These are phyloP conservation scores for Eupeodes latifasciatus DNA, from an alignment of 2,888 invertebrate species.

Conservation along the genomic window DNA sequence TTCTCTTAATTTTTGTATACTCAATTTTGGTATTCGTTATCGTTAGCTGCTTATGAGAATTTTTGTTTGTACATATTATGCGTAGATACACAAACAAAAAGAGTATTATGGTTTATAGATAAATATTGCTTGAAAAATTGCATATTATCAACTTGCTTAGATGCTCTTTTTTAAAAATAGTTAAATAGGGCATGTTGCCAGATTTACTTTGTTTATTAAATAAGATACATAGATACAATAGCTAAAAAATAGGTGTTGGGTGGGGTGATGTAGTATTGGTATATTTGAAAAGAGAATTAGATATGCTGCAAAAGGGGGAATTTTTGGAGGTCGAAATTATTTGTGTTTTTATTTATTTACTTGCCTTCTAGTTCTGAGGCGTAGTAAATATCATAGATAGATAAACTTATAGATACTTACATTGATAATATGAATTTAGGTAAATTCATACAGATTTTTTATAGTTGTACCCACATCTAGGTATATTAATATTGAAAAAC, in stretches of 20 bases:
- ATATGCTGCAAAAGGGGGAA: neutral
- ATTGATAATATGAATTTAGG: no score
- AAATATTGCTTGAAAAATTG: neutral
- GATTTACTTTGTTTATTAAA: conserved; percentile 41
- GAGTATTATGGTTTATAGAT: neutral
- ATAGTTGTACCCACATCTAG: no score
- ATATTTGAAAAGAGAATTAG: neutral
- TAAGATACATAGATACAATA: conserved; percentile 6
- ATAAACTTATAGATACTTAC: no score
- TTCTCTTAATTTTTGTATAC: neutral
- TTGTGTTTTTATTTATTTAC: conserved; percentile 41
- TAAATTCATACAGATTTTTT: no score
- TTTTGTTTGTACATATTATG: neutral
- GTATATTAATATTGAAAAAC: no score
- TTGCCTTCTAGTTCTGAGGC: neutral
- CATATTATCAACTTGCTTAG: neutral
- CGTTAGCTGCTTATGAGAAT: neutral
- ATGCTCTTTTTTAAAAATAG: neutral
- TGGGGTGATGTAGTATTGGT: neutral
- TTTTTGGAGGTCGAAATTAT: conserved; percentile 61
- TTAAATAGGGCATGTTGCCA: conserved; percentile 47
- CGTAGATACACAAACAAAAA: neutral
- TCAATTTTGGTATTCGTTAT: neutral
- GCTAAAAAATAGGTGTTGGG: conserved; percentile 9
- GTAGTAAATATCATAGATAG: neutral